phyloP scores from a whole-genome alignment of 2,797 vertebrate genomes.

The Apodemus agrarius region DNA sequence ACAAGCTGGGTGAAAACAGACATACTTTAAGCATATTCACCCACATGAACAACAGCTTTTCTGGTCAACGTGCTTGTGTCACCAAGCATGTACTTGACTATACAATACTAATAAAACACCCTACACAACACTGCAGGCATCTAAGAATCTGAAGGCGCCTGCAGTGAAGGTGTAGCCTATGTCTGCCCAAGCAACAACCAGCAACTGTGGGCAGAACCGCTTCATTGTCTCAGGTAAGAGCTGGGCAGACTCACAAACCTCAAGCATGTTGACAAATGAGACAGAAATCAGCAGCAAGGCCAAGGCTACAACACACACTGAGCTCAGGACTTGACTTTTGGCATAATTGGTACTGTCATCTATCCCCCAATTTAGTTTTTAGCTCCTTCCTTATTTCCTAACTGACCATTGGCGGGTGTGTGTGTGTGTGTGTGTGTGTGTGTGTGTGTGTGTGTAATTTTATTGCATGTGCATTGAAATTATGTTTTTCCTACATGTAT shows the following conservation, averaged over 20 bases:
- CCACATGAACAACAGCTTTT: background rate
- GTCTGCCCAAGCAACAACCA: accelerated
- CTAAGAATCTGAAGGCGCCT: background rate
- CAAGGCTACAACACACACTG: accelerated
- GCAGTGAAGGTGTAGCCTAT: background rate
- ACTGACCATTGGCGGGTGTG: background rate
- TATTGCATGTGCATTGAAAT: background rate
- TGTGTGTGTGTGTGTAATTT: background rate
- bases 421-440: no score
- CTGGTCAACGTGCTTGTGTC: background rate
- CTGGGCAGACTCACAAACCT: background rate
- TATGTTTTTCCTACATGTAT: background rate
- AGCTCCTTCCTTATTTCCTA: background rate
- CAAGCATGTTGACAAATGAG: background rate
- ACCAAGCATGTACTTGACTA: background rate
- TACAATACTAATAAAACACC: background rate
- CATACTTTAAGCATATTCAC: background rate
- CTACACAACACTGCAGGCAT: background rate
- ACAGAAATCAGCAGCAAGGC: background rate
- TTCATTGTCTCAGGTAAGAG: background rate
- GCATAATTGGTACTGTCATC: no score
- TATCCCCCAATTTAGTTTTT: background rate
- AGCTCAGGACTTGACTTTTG: no score
- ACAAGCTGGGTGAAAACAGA: background rate
- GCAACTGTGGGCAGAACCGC: background rate